Evolutionary conservation across 2,888 invertebrate species (phyloP).

Genomic region (Andrena minutula): DNA sequence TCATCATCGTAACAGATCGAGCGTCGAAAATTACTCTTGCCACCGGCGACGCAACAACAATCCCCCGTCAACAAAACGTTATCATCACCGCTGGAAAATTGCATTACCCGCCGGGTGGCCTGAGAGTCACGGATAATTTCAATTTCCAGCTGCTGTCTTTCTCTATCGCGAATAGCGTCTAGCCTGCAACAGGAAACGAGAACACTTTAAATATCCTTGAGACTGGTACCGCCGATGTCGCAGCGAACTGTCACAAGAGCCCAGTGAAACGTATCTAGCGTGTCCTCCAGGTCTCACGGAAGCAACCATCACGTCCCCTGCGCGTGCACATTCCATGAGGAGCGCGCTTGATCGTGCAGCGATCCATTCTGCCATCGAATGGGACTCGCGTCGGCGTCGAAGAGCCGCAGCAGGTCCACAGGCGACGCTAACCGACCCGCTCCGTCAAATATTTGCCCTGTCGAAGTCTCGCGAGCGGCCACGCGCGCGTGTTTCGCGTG

Average conservation of each 20-base stretch:
- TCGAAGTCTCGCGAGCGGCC: slow-evolving; percentile 14
- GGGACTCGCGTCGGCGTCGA: slow-evolving; percentile 9
- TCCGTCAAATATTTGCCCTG: slow-evolving; percentile 33
- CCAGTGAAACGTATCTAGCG: not conserved
- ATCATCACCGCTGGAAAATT: slow-evolving; percentile 35
- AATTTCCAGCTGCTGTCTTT: slow-evolving; percentile 16
- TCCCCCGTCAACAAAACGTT: slow-evolving; percentile 17
- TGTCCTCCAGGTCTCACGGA: not conserved
- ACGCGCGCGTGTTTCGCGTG: slow-evolving; percentile 61
- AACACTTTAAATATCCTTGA: not conserved
- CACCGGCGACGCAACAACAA: slow-evolving; percentile 7
- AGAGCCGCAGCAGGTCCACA: not conserved
- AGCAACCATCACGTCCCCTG: not conserved
- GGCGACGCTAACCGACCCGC: not conserved
- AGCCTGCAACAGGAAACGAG: not conserved
- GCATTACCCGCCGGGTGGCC: not conserved
- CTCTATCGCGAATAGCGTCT: not conserved
- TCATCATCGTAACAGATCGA: slow-evolving; percentile 38
- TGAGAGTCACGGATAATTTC: slow-evolving; percentile 26
- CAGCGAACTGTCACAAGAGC: not conserved
- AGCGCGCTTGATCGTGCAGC: not conserved
- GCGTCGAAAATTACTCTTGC: slow-evolving; percentile 13
- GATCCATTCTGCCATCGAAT: slow-evolving; percentile 7
- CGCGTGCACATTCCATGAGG: not conserved
- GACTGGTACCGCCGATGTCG: not conserved